Evolutionary conservation across 2,113 vertebrate genomes (phyloP).

Genomic region (Macrotus californicus): DNA sequence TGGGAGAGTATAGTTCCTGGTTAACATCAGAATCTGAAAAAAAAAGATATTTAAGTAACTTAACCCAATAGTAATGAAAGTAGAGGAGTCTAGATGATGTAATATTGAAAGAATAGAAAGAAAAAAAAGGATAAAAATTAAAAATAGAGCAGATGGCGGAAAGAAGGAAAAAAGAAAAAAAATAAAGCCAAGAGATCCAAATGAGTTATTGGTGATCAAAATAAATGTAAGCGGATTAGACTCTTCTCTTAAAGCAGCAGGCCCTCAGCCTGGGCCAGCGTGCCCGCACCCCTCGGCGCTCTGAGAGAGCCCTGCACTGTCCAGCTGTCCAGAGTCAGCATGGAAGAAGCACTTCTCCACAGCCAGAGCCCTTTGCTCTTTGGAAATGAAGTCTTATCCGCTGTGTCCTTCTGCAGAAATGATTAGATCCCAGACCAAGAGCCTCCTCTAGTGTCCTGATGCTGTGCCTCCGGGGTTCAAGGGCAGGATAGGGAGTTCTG

Average conservation of each 20-base stretch:
- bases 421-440: not conserved
- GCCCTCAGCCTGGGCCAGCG: no score
- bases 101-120: not conserved
- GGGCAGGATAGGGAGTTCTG: not conserved
- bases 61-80: not conserved
- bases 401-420: not conserved
- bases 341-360: not conserved
- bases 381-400: not conserved
- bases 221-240: constrained; percentile 25
- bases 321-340: no score
- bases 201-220: not conserved
- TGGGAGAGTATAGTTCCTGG: not conserved
- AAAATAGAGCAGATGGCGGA: not conserved
- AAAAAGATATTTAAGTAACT: not conserved
- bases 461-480: not conserved
- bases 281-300: not conserved
- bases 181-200: not conserved
- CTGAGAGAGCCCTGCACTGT: not conserved
- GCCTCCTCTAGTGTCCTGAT: not conserved
- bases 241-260: not conserved
- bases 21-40: not conserved
- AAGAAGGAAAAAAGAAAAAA: not conserved
- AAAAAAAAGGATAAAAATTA: not conserved
- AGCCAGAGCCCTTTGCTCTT: not conserved
- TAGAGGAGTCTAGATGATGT: not conserved